A percentile compares a stretch with the other conserved stretches of the same genome.
Conservation (phyloP, 2,113 vertebrate species). For the Takifugu flavidus region DNA sequence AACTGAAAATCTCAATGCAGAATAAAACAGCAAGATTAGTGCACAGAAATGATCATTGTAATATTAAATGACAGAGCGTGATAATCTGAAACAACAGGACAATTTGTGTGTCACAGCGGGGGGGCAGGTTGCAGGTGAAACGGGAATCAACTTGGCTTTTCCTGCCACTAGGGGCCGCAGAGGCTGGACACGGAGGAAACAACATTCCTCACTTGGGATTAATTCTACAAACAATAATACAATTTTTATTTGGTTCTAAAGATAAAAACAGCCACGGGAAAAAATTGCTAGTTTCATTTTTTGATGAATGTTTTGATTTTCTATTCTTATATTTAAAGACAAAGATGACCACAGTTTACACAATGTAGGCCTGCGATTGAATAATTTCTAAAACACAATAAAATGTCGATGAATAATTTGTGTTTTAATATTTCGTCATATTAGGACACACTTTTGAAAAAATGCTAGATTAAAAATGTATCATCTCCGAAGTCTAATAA, state of each 20-base stretch:
- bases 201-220: background rate
- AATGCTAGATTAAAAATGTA: too few relatives aligned
- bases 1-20: too few relatives aligned
- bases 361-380: too few relatives aligned
- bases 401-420: background rate
- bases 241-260: background rate
- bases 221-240: background rate
- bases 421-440: background rate
- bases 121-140: conserved; percentile 6
- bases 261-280: background rate
- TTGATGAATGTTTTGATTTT: background rate
- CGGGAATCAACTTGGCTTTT: conserved; percentile 26
- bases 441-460: background rate
- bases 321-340: too few relatives aligned
- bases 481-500: background rate
- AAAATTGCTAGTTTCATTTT: background rate
- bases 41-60: background rate
- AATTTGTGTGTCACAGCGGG: background rate
- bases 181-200: conserved; percentile 35
- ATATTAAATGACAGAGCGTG: too few relatives aligned
- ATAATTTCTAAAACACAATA: too few relatives aligned
- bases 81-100: background rate
- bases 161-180: conserved; percentile 76
- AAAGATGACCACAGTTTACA: too few relatives aligned
- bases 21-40: background rate